Evolutionary conservation across 2,888 invertebrate species (phyloP).

Genomic region (Lasioglossum calceatum): DNA sequence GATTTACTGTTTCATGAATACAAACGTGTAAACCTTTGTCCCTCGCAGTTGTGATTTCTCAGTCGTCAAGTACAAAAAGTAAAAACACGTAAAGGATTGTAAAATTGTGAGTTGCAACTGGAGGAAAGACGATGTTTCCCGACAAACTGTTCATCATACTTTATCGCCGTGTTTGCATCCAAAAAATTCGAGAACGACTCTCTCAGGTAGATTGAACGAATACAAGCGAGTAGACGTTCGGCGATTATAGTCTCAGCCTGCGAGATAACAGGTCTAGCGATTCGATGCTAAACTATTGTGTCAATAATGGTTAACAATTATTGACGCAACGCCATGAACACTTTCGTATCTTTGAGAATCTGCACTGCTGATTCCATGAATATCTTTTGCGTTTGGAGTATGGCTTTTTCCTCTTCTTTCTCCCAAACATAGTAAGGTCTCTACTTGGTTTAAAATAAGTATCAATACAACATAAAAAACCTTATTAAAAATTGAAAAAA

Average conservation of each 20-base stretch:
- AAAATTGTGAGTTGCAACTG: background rate
- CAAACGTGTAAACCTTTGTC: background rate
- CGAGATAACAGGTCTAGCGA: conserved; percentile 10
- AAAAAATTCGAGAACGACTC: background rate
- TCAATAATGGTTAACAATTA: conserved; percentile 11
- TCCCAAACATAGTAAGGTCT: background rate
- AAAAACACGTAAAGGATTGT: background rate
- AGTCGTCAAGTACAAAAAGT: background rate
- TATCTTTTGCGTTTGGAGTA: background rate
- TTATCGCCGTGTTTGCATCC: too few relatives aligned
- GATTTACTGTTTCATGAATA: background rate
- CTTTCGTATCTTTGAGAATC: background rate
- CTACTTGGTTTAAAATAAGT: background rate
- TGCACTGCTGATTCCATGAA: background rate
- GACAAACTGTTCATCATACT: background rate
- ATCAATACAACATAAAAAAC: background rate
- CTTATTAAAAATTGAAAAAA: background rate
- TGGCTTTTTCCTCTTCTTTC: background rate
- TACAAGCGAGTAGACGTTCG: background rate
- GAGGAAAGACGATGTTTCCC: background rate
- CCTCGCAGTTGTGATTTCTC: background rate
- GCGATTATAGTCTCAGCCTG: conserved; percentile 15
- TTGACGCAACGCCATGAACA: background rate
- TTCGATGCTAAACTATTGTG: conserved; percentile 3
- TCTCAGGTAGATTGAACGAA: background rate